These are phyloP conservation scores for Trigoniulus corallinus DNA, from an alignment of 1,140 invertebrate species.

Conservation along the genomic window DNA sequence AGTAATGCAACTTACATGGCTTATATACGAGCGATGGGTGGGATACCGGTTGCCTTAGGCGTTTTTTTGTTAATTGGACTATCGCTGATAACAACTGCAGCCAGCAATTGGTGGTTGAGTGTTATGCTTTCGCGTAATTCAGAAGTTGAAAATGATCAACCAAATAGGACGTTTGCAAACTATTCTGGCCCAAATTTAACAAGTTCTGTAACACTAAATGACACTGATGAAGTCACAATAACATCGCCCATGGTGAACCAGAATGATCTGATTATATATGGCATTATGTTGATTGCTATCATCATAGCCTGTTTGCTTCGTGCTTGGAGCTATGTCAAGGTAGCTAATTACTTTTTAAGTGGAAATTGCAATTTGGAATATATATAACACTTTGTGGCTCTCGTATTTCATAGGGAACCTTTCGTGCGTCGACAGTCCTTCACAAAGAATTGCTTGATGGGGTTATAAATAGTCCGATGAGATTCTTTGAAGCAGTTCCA, in stretches of 20 bases:
- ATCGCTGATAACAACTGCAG: slow-evolving; percentile 35
- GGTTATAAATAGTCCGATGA: slow-evolving; percentile 34
- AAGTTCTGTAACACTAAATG: background rate
- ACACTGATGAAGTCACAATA: background rate
- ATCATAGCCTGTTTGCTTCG: background rate
- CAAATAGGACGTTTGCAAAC: background rate
- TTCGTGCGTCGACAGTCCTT: background rate
- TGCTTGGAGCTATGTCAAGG: background rate
- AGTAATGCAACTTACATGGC: slow-evolving; percentile 27
- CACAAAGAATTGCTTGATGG: slow-evolving; percentile 13
- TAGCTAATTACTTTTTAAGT: background rate
- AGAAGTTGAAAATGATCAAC: background rate
- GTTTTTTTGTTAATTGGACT: slow-evolving; percentile 37
- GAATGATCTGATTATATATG: background rate
- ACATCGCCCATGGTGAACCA: background rate
- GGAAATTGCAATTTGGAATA: background rate
- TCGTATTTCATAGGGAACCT: background rate
- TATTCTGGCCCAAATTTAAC: background rate
- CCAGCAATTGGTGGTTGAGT: slow-evolving; percentile 49
- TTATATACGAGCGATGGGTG: slow-evolving; percentile 43
- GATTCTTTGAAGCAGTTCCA: slow-evolving; percentile 43
- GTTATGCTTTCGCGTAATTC: slow-evolving; percentile 33
- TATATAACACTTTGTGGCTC: background rate
- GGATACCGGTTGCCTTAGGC: slow-evolving; percentile 30
- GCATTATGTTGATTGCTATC: background rate